Base-by-base conservation (phyloP, 2,797 vertebrate genomes). In the Danio albolineatus region DNA sequence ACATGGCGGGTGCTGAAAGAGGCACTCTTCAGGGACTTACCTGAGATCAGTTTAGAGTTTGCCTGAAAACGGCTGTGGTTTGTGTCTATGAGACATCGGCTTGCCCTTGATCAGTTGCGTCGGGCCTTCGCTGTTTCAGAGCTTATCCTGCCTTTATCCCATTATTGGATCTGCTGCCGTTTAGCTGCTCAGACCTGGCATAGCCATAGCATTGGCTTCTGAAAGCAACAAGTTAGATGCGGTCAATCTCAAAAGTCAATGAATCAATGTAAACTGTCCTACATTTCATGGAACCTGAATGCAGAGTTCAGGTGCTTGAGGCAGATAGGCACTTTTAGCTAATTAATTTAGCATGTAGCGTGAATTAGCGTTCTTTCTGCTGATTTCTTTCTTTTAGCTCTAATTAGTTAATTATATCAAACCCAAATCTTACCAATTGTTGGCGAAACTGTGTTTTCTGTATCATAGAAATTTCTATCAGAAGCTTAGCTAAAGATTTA, bases 101-200 rank as follows among this genome's bases (percentile, higher is more conserved):
- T 66, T 60, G 46, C 61, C 64, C 59, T 66, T 66, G 69, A 75
- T 82, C 85, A 72, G 69, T 9, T 64, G 41, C 44, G 48, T n/a
- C 10, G 53, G 70, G 56, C 65, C 38, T 60, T 67, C 36, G 44
- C 46, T 66, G 48, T 13, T 60, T 48, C 59, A 12, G 51, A 76
- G 80, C 71, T 85, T 84, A 85, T 85, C 76, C 65, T 38, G 57
- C 44, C 56, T 28, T 85, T 62, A 88, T 84, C 85, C 78, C 57
- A 64, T 86, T 83, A 88, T 83, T 61, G 81, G 84, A 86, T 84
- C 81, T 73, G 38, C 44, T 77, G 76, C 73, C 36, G 79, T 83
- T 85, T 79, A 84, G 69, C 82, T 71, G 75, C 73, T 82, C 76
- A 86, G 28, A 51, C 51, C 53, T 36, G 36, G 9, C 65, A 48